phyloP scores from a whole-genome alignment of 2,797 vertebrate species.

The Pseudopleuronectes americanus region DNA sequence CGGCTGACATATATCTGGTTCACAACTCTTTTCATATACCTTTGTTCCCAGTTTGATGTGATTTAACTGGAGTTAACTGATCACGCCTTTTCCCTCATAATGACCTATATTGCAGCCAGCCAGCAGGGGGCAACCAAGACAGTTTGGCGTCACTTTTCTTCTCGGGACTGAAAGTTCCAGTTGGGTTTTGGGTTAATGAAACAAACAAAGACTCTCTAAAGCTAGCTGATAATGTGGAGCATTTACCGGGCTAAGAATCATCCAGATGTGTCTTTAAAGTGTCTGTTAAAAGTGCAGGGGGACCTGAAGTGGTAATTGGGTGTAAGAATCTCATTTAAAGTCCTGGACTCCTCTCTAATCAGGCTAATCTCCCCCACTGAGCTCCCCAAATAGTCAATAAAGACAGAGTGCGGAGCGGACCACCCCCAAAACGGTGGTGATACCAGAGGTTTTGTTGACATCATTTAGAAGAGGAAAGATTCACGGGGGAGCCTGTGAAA shows the following conservation, averaged over 20 bases:
- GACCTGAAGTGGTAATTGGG: constrained; percentile 6
- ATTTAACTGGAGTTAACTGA: too few relatives aligned
- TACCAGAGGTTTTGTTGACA: constrained; percentile 6
- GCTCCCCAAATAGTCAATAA: constrained; percentile 36
- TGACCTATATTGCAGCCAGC: too few relatives aligned
- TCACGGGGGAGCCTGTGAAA: constrained; percentile 13
- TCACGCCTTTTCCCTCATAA: too few relatives aligned
- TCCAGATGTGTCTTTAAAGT: constrained; percentile 19
- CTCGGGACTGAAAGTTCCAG: too few relatives aligned
- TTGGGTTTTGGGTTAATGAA: too few relatives aligned
- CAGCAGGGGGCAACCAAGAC: too few relatives aligned
- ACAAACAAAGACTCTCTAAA: too few relatives aligned
- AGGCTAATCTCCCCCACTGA: constrained; percentile 32
- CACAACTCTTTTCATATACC: too few relatives aligned
- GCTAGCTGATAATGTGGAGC: too few relatives aligned
- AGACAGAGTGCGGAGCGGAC: constrained; percentile 5
- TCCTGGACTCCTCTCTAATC: constrained; percentile 21
- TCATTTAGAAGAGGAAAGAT: constrained; percentile 18
- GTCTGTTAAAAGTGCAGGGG: constrained; percentile 1
- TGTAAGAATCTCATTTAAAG: constrained; percentile 20
- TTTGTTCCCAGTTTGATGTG: too few relatives aligned
- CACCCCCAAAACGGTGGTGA: background rate
- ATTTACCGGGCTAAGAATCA: background rate
- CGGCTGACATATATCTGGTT: too few relatives aligned
- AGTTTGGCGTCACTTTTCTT: too few relatives aligned